Evolutionary conservation across 2,888 invertebrate genomes (phyloP).

Genomic region (Metacarcinus magister): DNA sequence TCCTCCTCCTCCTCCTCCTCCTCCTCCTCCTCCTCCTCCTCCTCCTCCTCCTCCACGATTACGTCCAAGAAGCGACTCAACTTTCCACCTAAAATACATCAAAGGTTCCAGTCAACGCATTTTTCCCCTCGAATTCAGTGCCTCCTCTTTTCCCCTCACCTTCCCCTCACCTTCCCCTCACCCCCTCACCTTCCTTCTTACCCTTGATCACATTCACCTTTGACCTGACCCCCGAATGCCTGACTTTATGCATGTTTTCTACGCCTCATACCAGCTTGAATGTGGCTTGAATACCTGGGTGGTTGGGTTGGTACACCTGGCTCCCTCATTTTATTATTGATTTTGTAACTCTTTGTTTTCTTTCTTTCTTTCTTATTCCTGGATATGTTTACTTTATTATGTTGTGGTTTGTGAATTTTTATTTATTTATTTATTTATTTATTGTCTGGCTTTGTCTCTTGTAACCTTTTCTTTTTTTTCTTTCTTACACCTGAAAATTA

Average conservation of each 20-base stretch:
- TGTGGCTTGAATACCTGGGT: too few species aligned
- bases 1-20: slow-evolving; percentile 26
- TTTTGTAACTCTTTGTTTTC: too few species aligned
- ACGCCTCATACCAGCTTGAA: neutral
- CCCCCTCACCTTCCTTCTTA: neutral
- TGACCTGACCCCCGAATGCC: too few species aligned
- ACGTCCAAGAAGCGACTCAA: neutral
- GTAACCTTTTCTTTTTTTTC: too few species aligned
- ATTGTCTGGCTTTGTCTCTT: too few species aligned
- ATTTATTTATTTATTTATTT: too few species aligned
- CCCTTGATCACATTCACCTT: neutral
- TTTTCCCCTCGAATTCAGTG: neutral
- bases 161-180: neutral
- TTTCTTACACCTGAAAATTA: too few species aligned
- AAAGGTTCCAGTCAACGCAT: neutral
- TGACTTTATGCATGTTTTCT: neutral
- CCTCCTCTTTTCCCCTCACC: neutral
- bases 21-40: slow-evolving; percentile 20
- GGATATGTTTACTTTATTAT: too few species aligned
- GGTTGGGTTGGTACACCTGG: too few species aligned
- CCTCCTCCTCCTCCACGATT: neutral
- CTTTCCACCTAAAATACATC: slow-evolving; percentile 18
- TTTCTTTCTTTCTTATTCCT: too few species aligned
- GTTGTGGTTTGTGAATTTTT: too few species aligned
- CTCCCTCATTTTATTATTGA: too few species aligned